Evolutionary conservation across 2,113 vertebrate species (phyloP), one percentile per base, ranked within the genome.

Genomic region (Microcebus jonahi): DNA sequence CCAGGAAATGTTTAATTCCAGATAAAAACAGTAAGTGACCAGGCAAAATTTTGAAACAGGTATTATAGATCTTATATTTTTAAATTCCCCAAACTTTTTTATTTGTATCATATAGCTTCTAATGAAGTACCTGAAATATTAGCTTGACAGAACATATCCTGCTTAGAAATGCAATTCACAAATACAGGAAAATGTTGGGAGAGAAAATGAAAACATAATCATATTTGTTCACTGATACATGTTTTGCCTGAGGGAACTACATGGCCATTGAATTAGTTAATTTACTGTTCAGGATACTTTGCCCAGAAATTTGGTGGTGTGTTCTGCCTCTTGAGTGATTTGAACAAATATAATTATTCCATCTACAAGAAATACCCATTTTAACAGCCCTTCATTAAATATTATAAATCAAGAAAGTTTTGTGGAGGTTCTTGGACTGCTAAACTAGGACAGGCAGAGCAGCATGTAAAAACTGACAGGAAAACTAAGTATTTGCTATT

Each of bases 1-100:
- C 17, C 67, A 45, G 77, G 29, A 96, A 92, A 92, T 48, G 4
- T 71, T 94, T 84, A 87, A 81, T 91, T 90, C 12, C 63, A 96
- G n/a, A 31, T 68, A 75, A 94, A 89, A 94, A 84, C 29, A 67
- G 23, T 92, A 63, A 92, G 17, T 34, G 53, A 95, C 42, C 85
- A 61, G 53, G 73, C 2, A 50, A 77, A 82, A 85, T 48, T 94
- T 96, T 91, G 82, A 84, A 92, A 29, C 3, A 27, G 9, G 29
- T 42, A 70, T 81, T 90, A 67, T 48, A 92, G 85, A 65, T 23
- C 48, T 92, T 61, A 36, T 45, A 68, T 53, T 94, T 59, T 94
- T 67, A 88, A 73, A 90, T 94, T 71, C 55, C 18, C 6, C 71
- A 91, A 80, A 79, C 39, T 83, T 80, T 88, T 70, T 57, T 31